These are phyloP conservation scores for Mesorhabditis spiculigera DNA, from an alignment of 2,888 invertebrate genomes.

Conservation along the genomic window DNA sequence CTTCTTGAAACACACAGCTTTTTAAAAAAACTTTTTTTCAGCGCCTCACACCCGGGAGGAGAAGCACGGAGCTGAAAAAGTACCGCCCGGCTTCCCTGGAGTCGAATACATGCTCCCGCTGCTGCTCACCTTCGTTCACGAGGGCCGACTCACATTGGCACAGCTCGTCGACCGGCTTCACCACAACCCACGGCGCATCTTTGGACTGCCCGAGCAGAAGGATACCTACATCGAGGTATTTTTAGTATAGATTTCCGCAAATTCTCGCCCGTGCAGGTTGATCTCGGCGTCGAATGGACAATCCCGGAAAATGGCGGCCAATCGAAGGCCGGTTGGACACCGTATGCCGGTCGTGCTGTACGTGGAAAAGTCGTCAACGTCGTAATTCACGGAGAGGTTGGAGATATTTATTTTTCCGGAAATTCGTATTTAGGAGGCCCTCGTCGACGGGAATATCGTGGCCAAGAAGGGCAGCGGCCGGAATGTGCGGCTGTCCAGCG, in stretches of 20 bases:
- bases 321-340: conserved; percentile 93
- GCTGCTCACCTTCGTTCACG: conserved; percentile 84
- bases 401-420: too few species aligned
- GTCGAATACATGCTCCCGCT: conserved; percentile 96
- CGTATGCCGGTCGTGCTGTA: conserved; percentile 78
- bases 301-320: conserved; percentile 68
- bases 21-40: conserved; percentile 55
- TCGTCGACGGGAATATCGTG: conserved; percentile 82
- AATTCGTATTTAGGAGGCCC: conserved; percentile 69
- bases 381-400: conserved; percentile 80
- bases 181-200: conserved; percentile 87
- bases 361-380: conserved; percentile 87
- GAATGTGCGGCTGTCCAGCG: conserved; percentile 69
- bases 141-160: conserved; percentile 61
- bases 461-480: conserved; percentile 83
- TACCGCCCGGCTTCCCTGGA: conserved; percentile 64
- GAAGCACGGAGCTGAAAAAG: conserved; percentile 67
- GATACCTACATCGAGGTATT: conserved; percentile 84
- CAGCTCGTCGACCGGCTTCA: conserved; percentile 86
- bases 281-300: conserved; percentile 50
- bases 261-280: conserved; percentile 32
- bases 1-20: not conserved
- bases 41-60: conserved; percentile 89
- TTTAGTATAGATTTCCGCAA: not conserved
- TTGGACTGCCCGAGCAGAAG: conserved; percentile 89